Evolutionary conservation across 2,888 invertebrate species (phyloP), one percentile per base, ranked within the genome.

Genomic region (Pandemis heparana): DNA sequence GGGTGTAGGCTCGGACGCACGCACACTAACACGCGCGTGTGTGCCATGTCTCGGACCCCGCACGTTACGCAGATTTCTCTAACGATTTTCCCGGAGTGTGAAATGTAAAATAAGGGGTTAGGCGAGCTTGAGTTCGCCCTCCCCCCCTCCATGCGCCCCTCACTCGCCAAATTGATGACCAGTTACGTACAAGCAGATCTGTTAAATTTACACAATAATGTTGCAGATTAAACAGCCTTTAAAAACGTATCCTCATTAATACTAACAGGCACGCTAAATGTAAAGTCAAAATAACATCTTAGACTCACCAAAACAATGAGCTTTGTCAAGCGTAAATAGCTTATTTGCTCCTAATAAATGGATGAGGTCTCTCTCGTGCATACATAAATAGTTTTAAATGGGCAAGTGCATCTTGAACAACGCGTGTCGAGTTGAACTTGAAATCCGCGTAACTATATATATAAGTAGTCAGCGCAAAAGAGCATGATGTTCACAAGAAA

Each of bases 51-150:
- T 92, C 92, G 92, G 93, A 92, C 94, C 92, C 89, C 89, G 90
- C 92, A 92, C 90, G 92, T 86, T 92, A 94, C 92, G 94, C 94
- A 94, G 94, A 94, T 94, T 94, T 94, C 94, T 92, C 93, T 94
- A 94, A 94, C 94, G 94, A 94, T 94, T 94, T 94, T 94, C 94
- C 93, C 92, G 89, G 92, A 94, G 94, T 94, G 94, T 94, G 94
- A 94, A 94, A 94, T 94, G 94, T 94, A 94, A 94, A 94, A 94
- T 94, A 92, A 94, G 93, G 94, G 94, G 94, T 94, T 93, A 94
- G 91, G 89, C 89, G 90, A 89, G 89, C 88, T 91, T 86, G 85
- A 86, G 86, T 87, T 87, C 85, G 80, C 81, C 82, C 84, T 79
- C 84, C 84, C 74, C 80, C 78, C 78, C n/a, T n/a, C n/a, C n/a